Base-by-base conservation (phyloP, 2,797 vertebrate genomes). In the Enteromius trimaculatus region DNA sequence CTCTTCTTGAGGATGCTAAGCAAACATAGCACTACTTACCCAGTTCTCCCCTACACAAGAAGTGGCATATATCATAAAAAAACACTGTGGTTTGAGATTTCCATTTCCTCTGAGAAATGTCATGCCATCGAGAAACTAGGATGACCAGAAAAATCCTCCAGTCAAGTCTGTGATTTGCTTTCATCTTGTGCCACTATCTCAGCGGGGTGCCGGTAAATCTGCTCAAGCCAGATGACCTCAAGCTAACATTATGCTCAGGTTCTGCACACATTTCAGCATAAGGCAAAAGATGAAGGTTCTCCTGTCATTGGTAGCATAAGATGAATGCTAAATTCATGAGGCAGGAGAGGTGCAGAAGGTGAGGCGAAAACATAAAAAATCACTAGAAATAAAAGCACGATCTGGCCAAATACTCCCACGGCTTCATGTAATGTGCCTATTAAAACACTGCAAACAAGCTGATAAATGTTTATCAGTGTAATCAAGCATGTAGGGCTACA, bases 131-230 rank as follows among this genome's bases (percentile, higher is more conserved):
- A 64, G 39, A 81, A 81, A 72, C 68, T 23, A 17, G 68, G 53
- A 70, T 60, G 66, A 60, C 53, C 53, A 62, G 37, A 60, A 47
- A 81, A 81, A 60, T 31, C 39, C 29, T 13, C 6, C 44, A 72
- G 80, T 65, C 29, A 80, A 58, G 55, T 49, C 42, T 81, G 55
- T 51, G 60, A 31, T 81, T 62, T 74, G 55, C 70, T 75, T 82
- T 82, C 44, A 82, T 82, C 80, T 65, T 26, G 21, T 29, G 58
- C 60, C 60, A 75, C 44, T 26, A 65, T 75, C 80, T 80, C 53
- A 60, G 68, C 79, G 34, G 68, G 68, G 68, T 72, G 79, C 71
- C 2, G 1, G 53, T 81, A 31, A 72, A 81, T 16, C 79, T 34
- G 53, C 31, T 47, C 51, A 26, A 76, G 53, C 74, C 39, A 47